Conservation (phyloP, 2,797 vertebrate species). For the Chaenodraco wilsoni region DNA sequence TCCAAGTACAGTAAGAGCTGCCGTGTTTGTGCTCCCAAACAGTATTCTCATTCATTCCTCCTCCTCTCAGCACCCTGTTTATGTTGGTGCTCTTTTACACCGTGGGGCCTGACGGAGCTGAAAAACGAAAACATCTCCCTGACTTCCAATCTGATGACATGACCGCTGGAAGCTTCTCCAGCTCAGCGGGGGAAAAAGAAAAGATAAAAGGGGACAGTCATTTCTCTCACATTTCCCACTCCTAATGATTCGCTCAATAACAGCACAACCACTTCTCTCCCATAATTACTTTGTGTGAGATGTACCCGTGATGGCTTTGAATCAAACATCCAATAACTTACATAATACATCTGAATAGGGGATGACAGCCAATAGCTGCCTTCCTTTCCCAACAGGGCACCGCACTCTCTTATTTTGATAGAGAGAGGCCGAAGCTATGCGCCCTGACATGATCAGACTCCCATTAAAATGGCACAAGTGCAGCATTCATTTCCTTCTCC, state of each 20-base stretch:
- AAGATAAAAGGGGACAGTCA: slow-evolving; percentile 63
- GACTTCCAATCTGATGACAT: slow-evolving; percentile 80
- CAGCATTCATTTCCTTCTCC: slow-evolving; percentile 77
- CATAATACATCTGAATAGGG: slow-evolving; percentile 37
- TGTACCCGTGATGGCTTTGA: slow-evolving; percentile 7
- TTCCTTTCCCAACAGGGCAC: slow-evolving; percentile 44
- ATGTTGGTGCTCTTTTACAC: slow-evolving; percentile 86
- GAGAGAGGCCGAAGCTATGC: slow-evolving; percentile 45
- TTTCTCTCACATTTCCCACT: slow-evolving; percentile 21
- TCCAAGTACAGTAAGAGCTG: slow-evolving; percentile 77
- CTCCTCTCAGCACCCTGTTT: slow-evolving; percentile 80
- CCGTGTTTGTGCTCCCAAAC: slow-evolving; percentile 84
- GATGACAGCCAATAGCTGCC: slow-evolving; percentile 38
- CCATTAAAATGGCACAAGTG: slow-evolving; percentile 74
- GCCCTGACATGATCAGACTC: slow-evolving; percentile 70
- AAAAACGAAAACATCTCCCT: slow-evolving; percentile 81
- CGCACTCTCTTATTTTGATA: slow-evolving; percentile 55
- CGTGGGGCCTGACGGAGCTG: slow-evolving; percentile 77
- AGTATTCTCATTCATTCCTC: slow-evolving; percentile 87
- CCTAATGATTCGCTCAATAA: slow-evolving; percentile 12
- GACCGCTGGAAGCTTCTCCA: slow-evolving; percentile 74
- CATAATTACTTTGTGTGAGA: slow-evolving; percentile 1
- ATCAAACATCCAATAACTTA: slow-evolving; percentile 42
- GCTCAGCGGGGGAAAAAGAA: slow-evolving; percentile 69
- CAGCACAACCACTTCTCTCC: background rate